Conservation (phyloP, 2,888 invertebrate genomes). For the Azorinus chamasolen region DNA sequence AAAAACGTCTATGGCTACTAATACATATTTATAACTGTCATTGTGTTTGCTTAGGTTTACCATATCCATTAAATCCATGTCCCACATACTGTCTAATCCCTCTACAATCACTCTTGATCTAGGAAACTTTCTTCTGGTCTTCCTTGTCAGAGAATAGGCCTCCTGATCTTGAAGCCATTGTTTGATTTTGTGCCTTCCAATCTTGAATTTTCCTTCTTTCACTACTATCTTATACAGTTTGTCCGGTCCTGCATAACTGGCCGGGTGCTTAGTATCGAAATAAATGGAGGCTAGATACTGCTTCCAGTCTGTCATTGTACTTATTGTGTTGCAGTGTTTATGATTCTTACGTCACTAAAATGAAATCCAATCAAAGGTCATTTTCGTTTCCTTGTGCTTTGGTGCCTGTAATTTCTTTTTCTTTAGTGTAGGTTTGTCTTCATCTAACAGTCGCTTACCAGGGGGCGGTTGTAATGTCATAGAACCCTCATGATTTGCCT, state of each 20-base stretch:
- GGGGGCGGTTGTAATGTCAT: no score
- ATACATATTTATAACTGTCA: conserved; percentile 27
- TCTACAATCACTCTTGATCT: conserved; percentile 29
- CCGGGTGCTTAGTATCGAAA: conserved; percentile 12
- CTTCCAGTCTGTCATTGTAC: conserved; percentile 12
- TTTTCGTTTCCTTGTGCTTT: no score
- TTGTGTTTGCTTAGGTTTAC: conserved; percentile 16
- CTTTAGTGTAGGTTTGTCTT: no score
- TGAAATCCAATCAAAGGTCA: no score
- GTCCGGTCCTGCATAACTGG: conserved; percentile 11
- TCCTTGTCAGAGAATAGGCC: conserved; percentile 40
- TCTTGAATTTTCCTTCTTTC: conserved; percentile 32
- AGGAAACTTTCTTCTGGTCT: conserved; percentile 21
- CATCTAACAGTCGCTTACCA: no score
- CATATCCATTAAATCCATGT: conserved; percentile 43
- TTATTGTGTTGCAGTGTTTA: no score
- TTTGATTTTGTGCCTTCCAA: conserved; percentile 30
- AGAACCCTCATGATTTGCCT: no score
- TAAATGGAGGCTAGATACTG: conserved; percentile 8
- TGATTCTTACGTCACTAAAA: no score
- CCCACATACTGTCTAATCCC: conserved; percentile 49
- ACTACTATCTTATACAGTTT: conserved; percentile 5
- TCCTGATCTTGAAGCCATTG: conserved; percentile 54
- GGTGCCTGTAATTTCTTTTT: no score
- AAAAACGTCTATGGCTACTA: conserved; percentile 40